Evolutionary conservation across 1,140 invertebrate genomes (phyloP).

Genomic region (Varroa destructor): DNA sequence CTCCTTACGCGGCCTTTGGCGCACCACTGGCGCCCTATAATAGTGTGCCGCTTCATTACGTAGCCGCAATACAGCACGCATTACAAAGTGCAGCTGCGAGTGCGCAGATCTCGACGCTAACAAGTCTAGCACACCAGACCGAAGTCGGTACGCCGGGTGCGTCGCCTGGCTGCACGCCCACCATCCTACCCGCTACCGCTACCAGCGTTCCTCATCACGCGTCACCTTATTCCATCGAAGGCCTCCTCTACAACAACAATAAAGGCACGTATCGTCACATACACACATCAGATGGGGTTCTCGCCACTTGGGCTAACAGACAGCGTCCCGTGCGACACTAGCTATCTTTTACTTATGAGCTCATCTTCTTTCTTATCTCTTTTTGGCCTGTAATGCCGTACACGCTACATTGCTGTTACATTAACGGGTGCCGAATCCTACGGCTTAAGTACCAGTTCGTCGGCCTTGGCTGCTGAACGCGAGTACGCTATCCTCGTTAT

Average conservation of each 20-base stretch:
- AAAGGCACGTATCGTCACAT: background rate
- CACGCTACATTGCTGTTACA: too few species aligned
- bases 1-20: slow-evolving; percentile 18
- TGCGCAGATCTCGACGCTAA: slow-evolving; percentile 11
- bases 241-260: slow-evolving; percentile 24
- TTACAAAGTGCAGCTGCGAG: slow-evolving; percentile 9
- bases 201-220: slow-evolving; percentile 1
- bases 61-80: slow-evolving; percentile 18
- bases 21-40: slow-evolving; percentile 18
- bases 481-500: too few species aligned
- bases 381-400: too few species aligned
- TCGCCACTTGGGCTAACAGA: background rate
- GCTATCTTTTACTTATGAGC: too few species aligned
- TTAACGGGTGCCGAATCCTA: too few species aligned
- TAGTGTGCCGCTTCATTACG: slow-evolving; percentile 20
- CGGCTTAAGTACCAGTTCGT: too few species aligned
- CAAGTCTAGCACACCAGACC: slow-evolving; percentile 9
- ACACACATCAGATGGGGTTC: background rate
- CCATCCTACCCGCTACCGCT: background rate
- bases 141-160: background rate
- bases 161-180: background rate
- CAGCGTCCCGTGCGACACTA: too few species aligned
- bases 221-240: slow-evolving; percentile 19
- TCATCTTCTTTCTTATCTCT: too few species aligned
- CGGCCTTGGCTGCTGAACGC: too few species aligned